Base-by-base conservation (phyloP, 2,113 vertebrate genomes). In the Pithys albifrons region DNA sequence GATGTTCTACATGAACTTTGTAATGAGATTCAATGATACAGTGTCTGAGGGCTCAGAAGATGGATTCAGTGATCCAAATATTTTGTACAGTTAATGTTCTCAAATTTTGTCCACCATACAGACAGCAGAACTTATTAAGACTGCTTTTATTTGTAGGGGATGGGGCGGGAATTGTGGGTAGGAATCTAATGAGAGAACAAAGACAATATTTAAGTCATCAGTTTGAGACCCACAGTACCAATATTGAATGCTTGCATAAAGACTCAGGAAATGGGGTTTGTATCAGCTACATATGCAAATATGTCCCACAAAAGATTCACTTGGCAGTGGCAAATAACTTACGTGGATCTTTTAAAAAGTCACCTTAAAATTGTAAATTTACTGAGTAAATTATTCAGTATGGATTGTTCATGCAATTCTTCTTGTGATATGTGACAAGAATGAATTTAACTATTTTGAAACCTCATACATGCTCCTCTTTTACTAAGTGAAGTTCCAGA, bases 341-440 rank as follows among this genome's bases (percentile, higher is more conserved):
- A 48, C 28, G 52, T 33, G 27, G 6, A n/a, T 81, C 29, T 86
- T 93, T 66, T 66, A 1, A 88, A 92, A 88, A 92, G 76, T 91
- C 76, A 94, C 76, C 72, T 93, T 89, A 95, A 77, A 95, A 67
- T 19, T 67, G 33, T 49, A 80, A 59, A 93, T 92, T 74, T 92
- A 83, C 52, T 43, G 54, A 87, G 20, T 55, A 61, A 96, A 88
- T 94, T 88, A 93, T 94, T 93, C 71, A 92, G 15, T 67, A 65
- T 59, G 67, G 43, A 67, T 86, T 88, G 48, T 27, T 93, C 72
- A 62, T 59, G n/a, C 72, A 92, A 49, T 57, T 84, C 43, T 76
- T 83, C 55, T n/a, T 51, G 33, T 59, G 48, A 61, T 82, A 66
- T 70, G 66, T 76, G 83, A 76, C 67, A 93, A 61, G 31, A 94